Conservation (phyloP, 2,797 vertebrate species). For the Gymnothorax reevesii region DNA sequence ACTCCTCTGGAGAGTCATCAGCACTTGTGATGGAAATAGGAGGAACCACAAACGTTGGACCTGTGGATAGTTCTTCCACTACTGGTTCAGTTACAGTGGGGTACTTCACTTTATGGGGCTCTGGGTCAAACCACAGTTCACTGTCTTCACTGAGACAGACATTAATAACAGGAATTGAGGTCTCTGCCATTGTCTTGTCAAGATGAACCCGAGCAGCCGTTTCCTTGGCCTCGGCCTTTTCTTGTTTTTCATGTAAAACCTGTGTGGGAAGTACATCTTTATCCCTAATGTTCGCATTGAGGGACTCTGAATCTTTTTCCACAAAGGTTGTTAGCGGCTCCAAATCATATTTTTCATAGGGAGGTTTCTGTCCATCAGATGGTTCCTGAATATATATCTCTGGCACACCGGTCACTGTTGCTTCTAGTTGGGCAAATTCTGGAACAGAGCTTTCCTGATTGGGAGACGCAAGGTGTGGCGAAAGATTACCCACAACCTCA, state of each 20-base stretch:
- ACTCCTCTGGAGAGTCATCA: slow-evolving; percentile 27
- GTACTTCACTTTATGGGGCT: slow-evolving; percentile 36
- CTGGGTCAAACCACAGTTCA: slow-evolving; percentile 30
- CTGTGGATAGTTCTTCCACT: slow-evolving; percentile 40
- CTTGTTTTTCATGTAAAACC: slow-evolving; percentile 29
- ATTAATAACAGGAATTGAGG: slow-evolving; percentile 35
- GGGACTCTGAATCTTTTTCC: neutral
- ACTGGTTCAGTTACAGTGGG: slow-evolving; percentile 29
- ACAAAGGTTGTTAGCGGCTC: neutral
- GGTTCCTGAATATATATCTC: slow-evolving; percentile 11
- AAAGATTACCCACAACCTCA: neutral
- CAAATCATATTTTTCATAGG: neutral
- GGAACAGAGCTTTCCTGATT: neutral
- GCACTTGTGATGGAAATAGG: slow-evolving; percentile 44
- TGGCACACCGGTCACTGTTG: neutral
- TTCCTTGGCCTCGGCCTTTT: slow-evolving; percentile 35
- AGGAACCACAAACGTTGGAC: slow-evolving; percentile 40
- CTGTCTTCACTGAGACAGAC: slow-evolving; percentile 48
- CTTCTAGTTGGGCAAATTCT: neutral
- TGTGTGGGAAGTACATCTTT: neutral
- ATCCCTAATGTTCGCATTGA: neutral
- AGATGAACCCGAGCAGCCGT: slow-evolving; percentile 25
- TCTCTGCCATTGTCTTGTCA: slow-evolving; percentile 3
- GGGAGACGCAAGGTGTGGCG: too few species aligned
- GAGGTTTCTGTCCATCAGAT: neutral